Base-by-base conservation (phyloP, 2,797 vertebrate species). In the Acipenser transmontanus region DNA sequence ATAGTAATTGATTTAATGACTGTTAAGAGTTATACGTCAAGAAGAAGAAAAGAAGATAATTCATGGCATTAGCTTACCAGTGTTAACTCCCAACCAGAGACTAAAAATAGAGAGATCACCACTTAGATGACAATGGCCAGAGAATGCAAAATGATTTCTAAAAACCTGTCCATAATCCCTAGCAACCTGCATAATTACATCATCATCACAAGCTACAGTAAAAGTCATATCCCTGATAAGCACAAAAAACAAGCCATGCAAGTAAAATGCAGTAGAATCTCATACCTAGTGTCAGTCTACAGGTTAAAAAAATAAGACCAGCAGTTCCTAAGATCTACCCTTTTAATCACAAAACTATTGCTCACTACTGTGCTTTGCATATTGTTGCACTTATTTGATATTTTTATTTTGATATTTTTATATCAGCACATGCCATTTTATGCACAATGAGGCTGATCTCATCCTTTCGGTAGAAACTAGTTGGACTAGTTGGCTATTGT, bases 1-100 rank as follows among this genome's bases (percentile, higher is more conserved):
- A 71, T 64, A 72, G 69, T 74, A 86, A 88, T 86, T 67, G 75
- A 75, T 72, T 17, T 86, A 88, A 89, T 79, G 80, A 75, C 63
- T 71, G 56, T 61, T 56, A 66, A 63, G 71, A 76, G 63, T n/a
- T 57, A 17, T 11, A 13, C 47, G 50, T 63, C 47, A 63, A 50
- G 65, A 74, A 70, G 61, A 61, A 66, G 59, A 67, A 78, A 60
- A 66, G 62, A 63, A 68, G 67, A 74, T 70, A 62, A 1, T 8
- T 68, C 74, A 64, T 69, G 74, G 69, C 78, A 79, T 52, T 65
- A 66, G 63, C 56, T 68, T 72, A 49, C 13, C 63, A 74, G 72
- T 72, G 74, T 69, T 69, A 50, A 62, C 49, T 68, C 60, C 60
- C 59, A 70, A 73, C 70, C 62, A 63, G 63, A 68, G 63, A 50